Percentiles rank a stretch among this genome's conserved stretches.
These are phyloP conservation scores for Pachypeltis micranthus DNA, from an alignment of 1,140 invertebrate species.

Conservation along the genomic window DNA sequence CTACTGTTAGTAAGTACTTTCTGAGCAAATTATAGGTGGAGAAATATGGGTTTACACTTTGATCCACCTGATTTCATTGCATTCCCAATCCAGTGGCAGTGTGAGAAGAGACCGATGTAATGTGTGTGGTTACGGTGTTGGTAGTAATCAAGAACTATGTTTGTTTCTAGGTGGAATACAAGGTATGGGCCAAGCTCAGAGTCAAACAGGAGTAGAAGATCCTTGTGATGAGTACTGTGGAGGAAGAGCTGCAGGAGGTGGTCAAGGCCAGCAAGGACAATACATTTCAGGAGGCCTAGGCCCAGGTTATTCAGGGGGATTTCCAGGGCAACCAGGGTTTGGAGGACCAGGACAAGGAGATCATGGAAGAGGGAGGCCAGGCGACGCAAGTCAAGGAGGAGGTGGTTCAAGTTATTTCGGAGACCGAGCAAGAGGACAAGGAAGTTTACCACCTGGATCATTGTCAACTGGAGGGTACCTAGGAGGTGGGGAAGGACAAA, in stretches of 20 bases:
- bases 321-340: neutral
- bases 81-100: too few species aligned
- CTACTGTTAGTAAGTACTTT: conserved; percentile 66
- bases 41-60: too few species aligned
- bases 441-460: neutral
- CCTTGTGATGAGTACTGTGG: conserved; percentile 36
- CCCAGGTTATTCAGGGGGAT: neutral
- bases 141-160: conserved; percentile 27
- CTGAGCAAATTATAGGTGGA: too few species aligned
- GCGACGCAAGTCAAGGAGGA: too few species aligned
- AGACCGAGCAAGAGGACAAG: too few species aligned
- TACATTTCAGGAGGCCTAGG: neutral
- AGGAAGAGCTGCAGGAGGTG: conserved; percentile 7
- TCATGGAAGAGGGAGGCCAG: neutral
- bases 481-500: neutral
- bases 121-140: neutral
- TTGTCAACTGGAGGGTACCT: neutral
- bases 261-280: neutral
- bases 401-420: neutral
- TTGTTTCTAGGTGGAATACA: conserved; percentile 69
- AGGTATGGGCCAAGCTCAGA: conserved; percentile 95
- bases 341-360: neutral
- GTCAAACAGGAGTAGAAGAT: conserved; percentile 39
- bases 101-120: neutral
- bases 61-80: too few species aligned